Conservation (phyloP, 2,888 invertebrate species). For the Pteria penguin region DNA sequence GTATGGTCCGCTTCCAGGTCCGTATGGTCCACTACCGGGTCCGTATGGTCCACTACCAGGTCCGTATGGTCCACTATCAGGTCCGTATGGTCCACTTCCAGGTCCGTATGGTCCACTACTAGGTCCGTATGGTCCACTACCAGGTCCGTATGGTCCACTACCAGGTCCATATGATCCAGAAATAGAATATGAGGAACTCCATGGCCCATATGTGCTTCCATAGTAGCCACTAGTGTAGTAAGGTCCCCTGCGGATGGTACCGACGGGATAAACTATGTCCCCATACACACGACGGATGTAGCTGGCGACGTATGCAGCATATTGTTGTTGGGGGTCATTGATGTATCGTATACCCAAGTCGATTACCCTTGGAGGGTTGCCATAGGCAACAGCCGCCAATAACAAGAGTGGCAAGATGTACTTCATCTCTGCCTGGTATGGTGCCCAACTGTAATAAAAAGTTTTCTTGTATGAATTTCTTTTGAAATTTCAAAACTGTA, state of each 20-base stretch:
- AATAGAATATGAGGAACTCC: not conserved
- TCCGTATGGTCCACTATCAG: not conserved
- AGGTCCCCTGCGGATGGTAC: not conserved
- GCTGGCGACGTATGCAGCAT: not conserved
- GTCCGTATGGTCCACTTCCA: not conserved
- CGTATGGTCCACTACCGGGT: not conserved
- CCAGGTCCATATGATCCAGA: not conserved
- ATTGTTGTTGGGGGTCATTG: not conserved
- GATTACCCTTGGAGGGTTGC: conserved; percentile 3
- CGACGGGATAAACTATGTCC: not conserved
- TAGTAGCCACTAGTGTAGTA: not conserved
- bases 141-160: not conserved
- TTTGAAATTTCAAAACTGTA: no score
- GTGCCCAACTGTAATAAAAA: not conserved
- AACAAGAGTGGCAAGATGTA: conserved; percentile 1
- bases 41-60: not conserved
- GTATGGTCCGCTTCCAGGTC: not conserved
- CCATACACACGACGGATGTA: not conserved
- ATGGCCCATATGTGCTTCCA: not conserved
- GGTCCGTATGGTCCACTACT: not conserved
- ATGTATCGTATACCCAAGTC: conserved; percentile 8
- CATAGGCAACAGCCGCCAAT: not conserved
- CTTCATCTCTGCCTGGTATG: not conserved
- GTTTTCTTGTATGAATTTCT: no score
- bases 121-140: no score